Conservation (phyloP, 2,113 vertebrate genomes). For the Chitala chitala region DNA sequence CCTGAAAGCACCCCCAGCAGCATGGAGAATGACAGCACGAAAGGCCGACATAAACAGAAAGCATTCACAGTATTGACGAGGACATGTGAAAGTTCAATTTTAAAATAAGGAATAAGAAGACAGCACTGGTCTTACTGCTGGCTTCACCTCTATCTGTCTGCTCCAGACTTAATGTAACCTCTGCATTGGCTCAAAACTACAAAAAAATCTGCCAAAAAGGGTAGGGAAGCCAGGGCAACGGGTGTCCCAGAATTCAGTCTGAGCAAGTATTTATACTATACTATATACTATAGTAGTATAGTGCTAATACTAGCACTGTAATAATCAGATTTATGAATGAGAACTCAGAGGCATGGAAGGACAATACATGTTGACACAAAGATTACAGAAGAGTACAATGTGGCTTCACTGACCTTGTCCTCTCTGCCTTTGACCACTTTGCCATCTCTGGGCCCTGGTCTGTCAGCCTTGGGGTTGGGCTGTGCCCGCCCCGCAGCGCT, state of each 20-base stretch:
- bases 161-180: background rate
- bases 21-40: no score
- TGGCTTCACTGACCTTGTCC: constrained; percentile 60
- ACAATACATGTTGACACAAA: no score
- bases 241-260: background rate
- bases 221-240: no score
- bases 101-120: background rate
- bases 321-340: no score
- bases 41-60: background rate
- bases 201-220: background rate
- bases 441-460: constrained; percentile 54
- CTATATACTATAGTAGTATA: no score
- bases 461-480: constrained; percentile 65
- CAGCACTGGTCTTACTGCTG: background rate
- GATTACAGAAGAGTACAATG: no score
- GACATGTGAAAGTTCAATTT: no score
- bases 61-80: background rate
- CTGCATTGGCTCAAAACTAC: background rate
- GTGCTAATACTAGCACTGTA: no score
- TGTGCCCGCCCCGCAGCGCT: constrained; percentile 69
- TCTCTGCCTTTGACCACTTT: constrained; percentile 75
- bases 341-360: no score
- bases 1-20: constrained; percentile 48
- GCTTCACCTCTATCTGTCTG: background rate
- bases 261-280: no score